A percentile compares a stretch with the other conserved stretches of the same genome.
phyloP scores from a whole-genome alignment of 1,140 invertebrate species.

The Gonioctena quinquepunctata region DNA sequence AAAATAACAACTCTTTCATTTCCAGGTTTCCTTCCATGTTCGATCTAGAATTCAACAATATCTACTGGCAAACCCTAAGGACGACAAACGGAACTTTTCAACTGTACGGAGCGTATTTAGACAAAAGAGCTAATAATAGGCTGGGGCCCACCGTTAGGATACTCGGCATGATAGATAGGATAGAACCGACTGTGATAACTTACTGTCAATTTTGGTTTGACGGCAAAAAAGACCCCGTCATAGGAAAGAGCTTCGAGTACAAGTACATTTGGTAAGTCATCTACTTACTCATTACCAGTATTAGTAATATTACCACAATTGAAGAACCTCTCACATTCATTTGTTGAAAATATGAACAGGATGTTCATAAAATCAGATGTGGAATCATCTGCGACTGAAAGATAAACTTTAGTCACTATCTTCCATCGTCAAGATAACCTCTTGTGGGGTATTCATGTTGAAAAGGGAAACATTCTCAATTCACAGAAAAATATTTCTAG shows the following conservation, averaged over 20 bases:
- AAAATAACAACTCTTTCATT: not conserved
- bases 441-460: too few species aligned
- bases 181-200: constrained; percentile 80
- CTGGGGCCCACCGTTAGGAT: constrained; percentile 82
- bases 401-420: too few species aligned
- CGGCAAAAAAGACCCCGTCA: constrained; percentile 73
- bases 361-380: too few species aligned
- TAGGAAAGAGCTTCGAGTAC: constrained; percentile 83
- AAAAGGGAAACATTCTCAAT: too few species aligned
- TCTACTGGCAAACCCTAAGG: constrained; percentile 85
- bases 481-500: too few species aligned
- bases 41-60: constrained; percentile 89
- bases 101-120: constrained; percentile 87
- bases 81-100: constrained; percentile 85
- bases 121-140: constrained; percentile 74
- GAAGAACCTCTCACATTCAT: too few species aligned
- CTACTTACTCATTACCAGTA: too few species aligned
- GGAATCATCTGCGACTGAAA: too few species aligned
- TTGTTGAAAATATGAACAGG: too few species aligned
- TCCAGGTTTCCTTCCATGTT: constrained; percentile 79
- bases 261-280: constrained; percentile 84
- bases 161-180: constrained; percentile 88
- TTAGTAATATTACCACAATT: too few species aligned
- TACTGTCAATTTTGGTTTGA: constrained; percentile 92
- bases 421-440: too few species aligned